Evolutionary conservation across 1,140 invertebrate genomes (phyloP).

Genomic region (Cotesia vestalis): DNA sequence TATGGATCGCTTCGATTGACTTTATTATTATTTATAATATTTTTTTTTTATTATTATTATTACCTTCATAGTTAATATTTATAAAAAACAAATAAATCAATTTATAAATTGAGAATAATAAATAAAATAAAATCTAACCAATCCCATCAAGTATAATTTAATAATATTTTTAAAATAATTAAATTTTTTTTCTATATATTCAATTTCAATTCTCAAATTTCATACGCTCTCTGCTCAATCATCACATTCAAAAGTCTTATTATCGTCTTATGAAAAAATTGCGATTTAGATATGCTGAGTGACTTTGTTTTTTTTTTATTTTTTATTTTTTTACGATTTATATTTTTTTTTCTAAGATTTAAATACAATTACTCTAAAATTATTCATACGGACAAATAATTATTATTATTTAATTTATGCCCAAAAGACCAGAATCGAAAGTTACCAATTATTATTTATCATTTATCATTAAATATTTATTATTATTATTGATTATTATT

Average conservation of each 20-base stretch:
- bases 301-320: constrained; percentile 32
- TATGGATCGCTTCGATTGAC: constrained; percentile 57
- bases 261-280: constrained; percentile 31
- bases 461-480: constrained; percentile 19
- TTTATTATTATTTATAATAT: constrained; percentile 9
- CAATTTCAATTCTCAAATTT: not conserved
- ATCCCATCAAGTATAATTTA: not conserved
- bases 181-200: not conserved
- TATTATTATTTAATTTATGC: constrained; percentile 2
- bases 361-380: not conserved
- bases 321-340: constrained; percentile 7
- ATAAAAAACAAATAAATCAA: not conserved
- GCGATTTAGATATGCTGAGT: constrained; percentile 44
- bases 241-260: constrained; percentile 35
- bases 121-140: not conserved
- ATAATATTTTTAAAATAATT: not conserved
- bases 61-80: not conserved
- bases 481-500: constrained; percentile 10
- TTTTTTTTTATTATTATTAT: constrained; percentile 1
- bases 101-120: not conserved
- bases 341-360: not conserved
- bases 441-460: constrained; percentile 11
- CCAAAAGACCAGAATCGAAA: not conserved
- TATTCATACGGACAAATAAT: constrained; percentile 7
- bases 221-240: constrained; percentile 32